phyloP scores from a whole-genome alignment of 2,797 vertebrate genomes.

The Falco peregrinus region DNA sequence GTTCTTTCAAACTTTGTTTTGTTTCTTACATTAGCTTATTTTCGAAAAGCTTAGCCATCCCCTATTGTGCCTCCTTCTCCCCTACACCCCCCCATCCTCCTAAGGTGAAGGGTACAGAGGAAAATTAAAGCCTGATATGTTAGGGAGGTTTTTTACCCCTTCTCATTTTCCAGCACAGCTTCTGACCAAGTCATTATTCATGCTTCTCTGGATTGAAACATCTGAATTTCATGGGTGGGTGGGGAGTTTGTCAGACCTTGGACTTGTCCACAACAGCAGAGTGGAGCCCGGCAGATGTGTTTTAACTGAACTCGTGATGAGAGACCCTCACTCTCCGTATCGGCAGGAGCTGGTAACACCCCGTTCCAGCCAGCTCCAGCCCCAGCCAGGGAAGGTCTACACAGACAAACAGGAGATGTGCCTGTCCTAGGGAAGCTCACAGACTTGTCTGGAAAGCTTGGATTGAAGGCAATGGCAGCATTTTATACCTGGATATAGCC shows the following conservation, averaged over 20 bases:
- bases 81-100: too few relatives aligned
- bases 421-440: background rate
- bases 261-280: background rate
- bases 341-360: background rate
- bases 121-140: background rate
- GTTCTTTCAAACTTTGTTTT: background rate
- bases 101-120: background rate
- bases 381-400: background rate
- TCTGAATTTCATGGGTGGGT: background rate
- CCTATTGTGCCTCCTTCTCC: rapidly evolving
- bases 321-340: background rate
- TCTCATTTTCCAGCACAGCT: background rate
- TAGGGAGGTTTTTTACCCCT: background rate
- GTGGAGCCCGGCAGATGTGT: background rate
- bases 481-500: background rate
- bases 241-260: background rate
- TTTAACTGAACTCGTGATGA: background rate
- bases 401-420: background rate
- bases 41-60: background rate
- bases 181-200: background rate
- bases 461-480: background rate
- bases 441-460: background rate
- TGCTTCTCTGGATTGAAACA: background rate
- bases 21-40: background rate
- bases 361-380: background rate